Percentiles rank a stretch among this genome's conserved stretches.
These are phyloP conservation scores for Platynereis dumerilii DNA, from an alignment of 2,888 invertebrate species.

Conservation along the genomic window DNA sequence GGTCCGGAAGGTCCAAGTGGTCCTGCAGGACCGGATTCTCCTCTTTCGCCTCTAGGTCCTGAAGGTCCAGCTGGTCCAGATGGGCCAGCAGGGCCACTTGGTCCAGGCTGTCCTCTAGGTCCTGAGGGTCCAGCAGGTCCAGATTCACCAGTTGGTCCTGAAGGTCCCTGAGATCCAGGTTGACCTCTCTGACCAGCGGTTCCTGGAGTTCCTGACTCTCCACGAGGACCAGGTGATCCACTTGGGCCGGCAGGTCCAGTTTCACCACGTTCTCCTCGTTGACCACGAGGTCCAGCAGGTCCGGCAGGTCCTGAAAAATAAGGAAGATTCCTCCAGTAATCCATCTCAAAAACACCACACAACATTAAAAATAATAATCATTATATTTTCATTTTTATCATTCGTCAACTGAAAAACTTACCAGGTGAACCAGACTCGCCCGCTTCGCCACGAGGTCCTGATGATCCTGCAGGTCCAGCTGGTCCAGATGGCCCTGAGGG, in stretches of 20 bases:
- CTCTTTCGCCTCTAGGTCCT: conserved; percentile 9
- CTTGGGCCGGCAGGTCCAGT: conserved; percentile 22
- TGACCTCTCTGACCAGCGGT: conserved; percentile 13
- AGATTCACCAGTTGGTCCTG: conserved; percentile 26
- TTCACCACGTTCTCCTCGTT: conserved; percentile 21
- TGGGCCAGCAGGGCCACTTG: conserved; percentile 12
- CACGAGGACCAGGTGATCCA: conserved; percentile 17
- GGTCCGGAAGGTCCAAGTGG: conserved; percentile 1
- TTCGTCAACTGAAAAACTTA: not conserved
- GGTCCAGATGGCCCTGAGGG: not conserved
- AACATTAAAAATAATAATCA: not conserved
- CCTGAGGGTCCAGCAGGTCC: conserved; percentile 24
- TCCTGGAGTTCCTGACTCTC: conserved; percentile 24
- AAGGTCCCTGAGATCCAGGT: conserved; percentile 20
- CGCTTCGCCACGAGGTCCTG: conserved; percentile 27
- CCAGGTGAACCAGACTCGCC: conserved; percentile 30
- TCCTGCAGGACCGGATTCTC: conserved; percentile 5
- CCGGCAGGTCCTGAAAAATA: conserved; percentile 15
- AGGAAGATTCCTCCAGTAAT: not conserved
- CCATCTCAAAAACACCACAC: not conserved
- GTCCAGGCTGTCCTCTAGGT: conserved; percentile 12
- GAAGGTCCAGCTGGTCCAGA: conserved; percentile 12
- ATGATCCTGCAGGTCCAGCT: conserved; percentile 12
- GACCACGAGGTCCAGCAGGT: conserved; percentile 15
- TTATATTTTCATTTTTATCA: not conserved